These are phyloP conservation scores for Dicyrtoma fusca DNA, from an alignment of 2,888 invertebrate species.

Conservation along the genomic window DNA sequence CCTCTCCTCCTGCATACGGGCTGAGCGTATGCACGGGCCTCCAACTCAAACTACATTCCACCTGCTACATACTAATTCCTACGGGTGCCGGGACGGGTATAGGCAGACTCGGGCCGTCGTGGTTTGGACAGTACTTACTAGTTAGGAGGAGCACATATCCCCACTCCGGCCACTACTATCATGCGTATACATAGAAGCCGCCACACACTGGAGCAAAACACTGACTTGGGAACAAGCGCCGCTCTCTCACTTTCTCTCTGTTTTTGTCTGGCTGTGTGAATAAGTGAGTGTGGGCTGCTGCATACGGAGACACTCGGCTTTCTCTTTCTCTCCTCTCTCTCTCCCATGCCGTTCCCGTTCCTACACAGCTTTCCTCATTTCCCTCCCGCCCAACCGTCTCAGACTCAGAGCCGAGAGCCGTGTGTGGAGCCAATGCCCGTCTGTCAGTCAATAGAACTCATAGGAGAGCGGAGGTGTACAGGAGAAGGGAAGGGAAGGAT, in stretches of 20 bases:
- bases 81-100: neutral
- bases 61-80: too few species aligned
- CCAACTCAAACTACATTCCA: too few species aligned
- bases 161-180: slow-evolving; percentile 5
- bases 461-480: too few species aligned
- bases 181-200: slow-evolving; percentile 11
- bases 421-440: neutral
- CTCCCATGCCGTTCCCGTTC: too few species aligned
- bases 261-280: slow-evolving; percentile 24
- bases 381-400: too few species aligned
- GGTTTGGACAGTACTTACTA: too few species aligned
- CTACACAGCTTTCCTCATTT: too few species aligned
- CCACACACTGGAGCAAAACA: slow-evolving; percentile 28
- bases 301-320: slow-evolving; percentile 1
- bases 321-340: slow-evolving; percentile 2
- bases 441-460: neutral
- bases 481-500: neutral
- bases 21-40: too few species aligned
- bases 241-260: neutral
- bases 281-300: slow-evolving; percentile 22
- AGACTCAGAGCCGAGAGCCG: too few species aligned
- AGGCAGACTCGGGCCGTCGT: too few species aligned
- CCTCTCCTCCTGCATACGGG: too few species aligned
- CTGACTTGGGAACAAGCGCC: slow-evolving; percentile 18
- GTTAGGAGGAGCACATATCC: neutral